phyloP scores from a whole-genome alignment of 2,888 invertebrate species.

The Doris montereyensis region DNA sequence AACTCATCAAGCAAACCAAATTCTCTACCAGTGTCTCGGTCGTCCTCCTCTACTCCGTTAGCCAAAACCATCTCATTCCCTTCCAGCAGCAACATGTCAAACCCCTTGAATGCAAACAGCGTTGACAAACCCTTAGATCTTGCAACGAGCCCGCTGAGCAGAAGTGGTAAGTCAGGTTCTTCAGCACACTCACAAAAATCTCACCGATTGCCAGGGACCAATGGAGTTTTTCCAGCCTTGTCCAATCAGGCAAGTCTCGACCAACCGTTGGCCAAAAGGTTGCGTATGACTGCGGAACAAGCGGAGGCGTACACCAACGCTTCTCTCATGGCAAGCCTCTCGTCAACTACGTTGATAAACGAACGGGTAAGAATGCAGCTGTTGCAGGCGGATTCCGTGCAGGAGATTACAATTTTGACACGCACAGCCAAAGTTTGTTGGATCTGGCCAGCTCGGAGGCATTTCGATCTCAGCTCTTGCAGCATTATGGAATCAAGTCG shows the following conservation, averaged over 20 bases:
- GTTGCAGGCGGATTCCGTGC: constrained; percentile 31
- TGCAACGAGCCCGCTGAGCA: constrained; percentile 37
- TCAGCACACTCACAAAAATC: background rate
- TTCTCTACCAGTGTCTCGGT: background rate
- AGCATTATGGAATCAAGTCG: constrained; percentile 41
- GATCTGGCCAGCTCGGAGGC: constrained; percentile 36
- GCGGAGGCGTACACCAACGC: constrained; percentile 46
- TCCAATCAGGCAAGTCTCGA: background rate
- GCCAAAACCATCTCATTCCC: background rate
- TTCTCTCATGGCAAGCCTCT: constrained; percentile 50
- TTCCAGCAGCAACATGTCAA: background rate
- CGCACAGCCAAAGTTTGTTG: background rate
- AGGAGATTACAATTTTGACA: background rate
- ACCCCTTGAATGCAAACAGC: background rate
- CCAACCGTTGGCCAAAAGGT: constrained; percentile 33
- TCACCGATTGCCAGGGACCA: background rate
- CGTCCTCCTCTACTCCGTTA: background rate
- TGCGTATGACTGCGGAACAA: constrained; percentile 33
- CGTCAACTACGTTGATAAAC: constrained; percentile 38
- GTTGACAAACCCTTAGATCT: constrained; percentile 34
- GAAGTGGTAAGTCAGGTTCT: constrained; percentile 22
- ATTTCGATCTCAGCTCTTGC: constrained; percentile 35
- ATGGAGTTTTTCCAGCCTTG: background rate
- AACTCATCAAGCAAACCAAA: constrained; percentile 6
- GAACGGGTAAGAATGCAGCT: constrained; percentile 37